Evolutionary conservation across 2,888 invertebrate species (phyloP), one percentile per base, ranked within the genome.

Genomic region (Tinea trinotella): DNA sequence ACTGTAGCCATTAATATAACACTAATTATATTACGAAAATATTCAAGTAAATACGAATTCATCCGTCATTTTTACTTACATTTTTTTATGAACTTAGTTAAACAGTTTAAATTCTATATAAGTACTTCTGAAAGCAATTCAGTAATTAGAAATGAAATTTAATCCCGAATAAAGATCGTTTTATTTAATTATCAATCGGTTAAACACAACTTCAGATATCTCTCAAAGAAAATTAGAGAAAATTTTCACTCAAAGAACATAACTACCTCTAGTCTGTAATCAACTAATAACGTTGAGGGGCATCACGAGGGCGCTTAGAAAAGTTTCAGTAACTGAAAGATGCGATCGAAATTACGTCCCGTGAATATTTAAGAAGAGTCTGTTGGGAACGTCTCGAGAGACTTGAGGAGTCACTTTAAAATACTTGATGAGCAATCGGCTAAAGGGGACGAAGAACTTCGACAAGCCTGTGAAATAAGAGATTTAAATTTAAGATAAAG

Each of bases 311-410:
- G 52, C 54, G 60, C 61, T 67, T 63, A 64, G 61, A 64, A 68
- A 68, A 67, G 63, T 70, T 68, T 63, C 61, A 58, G 61, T 63
- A 62, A 69, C 68, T 66, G 67, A 70, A 71, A 73, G 73, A 75
- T 66, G 61, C 68, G 69, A 78, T 78, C 69, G 73, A 70, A 68
- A 56, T 71, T 70, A 72, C 72, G 70, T 65, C 67, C 66, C 64
- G 71, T 81, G 78, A 81, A 81, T 80, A 81, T 82, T 81, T 78
- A 74, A 80, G 74, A 69, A 71, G 70, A 71, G 70, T 65, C 66
- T 66, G 65, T 70, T 64, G 64, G 72, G 70, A 60, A 63, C 68
- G 76, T 82, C 81, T 79, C 80, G 48, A 79, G 79, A 73, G 75
- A 63, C 58, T 67, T 63, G 61, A 57, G 68, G 66, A 74, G 70